These are phyloP conservation scores for Arge pagana DNA, from an alignment of 2,888 invertebrate species.

Conservation along the genomic window DNA sequence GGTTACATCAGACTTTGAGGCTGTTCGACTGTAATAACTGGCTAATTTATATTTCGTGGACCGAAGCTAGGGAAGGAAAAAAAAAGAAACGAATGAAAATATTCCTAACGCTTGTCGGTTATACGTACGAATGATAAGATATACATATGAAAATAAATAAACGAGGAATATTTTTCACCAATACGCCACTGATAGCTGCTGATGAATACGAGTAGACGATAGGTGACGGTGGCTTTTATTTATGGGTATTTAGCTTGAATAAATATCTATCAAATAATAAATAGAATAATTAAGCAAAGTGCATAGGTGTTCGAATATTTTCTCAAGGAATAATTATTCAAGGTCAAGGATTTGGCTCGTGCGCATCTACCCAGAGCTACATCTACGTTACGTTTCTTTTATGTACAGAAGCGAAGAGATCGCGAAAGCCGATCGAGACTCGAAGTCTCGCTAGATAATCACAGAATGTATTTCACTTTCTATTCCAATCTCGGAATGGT, in stretches of 20 bases:
- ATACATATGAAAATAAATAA: not conserved
- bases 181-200: conserved; percentile 10
- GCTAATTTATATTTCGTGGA: too few relatives aligned
- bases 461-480: too few relatives aligned
- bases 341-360: too few relatives aligned
- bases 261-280: conserved; percentile 32
- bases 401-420: too few relatives aligned
- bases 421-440: too few relatives aligned
- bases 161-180: conserved; percentile 15
- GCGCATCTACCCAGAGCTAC: too few relatives aligned
- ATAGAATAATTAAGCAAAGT: not conserved
- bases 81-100: conserved; percentile 1
- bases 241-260: conserved; percentile 40
- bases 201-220: conserved; percentile 10
- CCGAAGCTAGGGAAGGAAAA: too few relatives aligned
- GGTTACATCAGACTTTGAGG: too few relatives aligned
- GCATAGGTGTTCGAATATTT: conserved; percentile 18
- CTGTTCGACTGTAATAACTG: too few relatives aligned
- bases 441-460: too few relatives aligned
- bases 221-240: conserved; percentile 46
- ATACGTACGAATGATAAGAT: not conserved
- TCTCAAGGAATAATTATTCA: conserved; percentile 4
- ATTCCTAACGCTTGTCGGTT: conserved; percentile 4
- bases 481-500: too few relatives aligned
- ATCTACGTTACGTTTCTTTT: too few relatives aligned